Evolutionary conservation across 2,113 vertebrate genomes (phyloP).

Genomic region (Rhinichthys klamathensis): DNA sequence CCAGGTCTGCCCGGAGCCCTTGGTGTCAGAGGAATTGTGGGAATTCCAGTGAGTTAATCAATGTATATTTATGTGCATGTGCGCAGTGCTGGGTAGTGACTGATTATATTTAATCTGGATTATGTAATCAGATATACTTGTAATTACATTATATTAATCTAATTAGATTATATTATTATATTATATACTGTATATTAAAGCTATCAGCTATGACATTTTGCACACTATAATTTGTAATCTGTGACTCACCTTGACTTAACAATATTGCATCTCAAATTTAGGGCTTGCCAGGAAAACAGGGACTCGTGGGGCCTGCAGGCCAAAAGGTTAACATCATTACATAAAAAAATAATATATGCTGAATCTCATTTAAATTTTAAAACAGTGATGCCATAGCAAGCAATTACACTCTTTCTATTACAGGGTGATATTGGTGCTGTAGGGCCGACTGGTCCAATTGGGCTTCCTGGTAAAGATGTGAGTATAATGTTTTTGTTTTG

Average conservation of each 20-base stretch:
- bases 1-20: conserved; percentile 69
- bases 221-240: background rate
- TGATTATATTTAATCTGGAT: too few species aligned
- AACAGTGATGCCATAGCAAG: background rate
- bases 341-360: background rate
- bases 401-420: conserved; percentile 36
- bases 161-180: too few species aligned
- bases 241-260: background rate
- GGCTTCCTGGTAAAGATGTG: conserved; percentile 76
- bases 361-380: background rate
- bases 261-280: conserved; percentile 52
- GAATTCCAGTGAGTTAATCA: conserved; percentile 77
- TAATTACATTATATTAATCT: too few species aligned
- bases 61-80: conserved; percentile 23
- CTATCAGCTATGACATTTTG: background rate
- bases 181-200: too few species aligned
- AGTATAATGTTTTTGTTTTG: conserved; percentile 32
- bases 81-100: background rate
- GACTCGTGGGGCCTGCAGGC: conserved; percentile 69
- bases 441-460: conserved; percentile 71
- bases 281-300: conserved; percentile 79
- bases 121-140: too few species aligned
- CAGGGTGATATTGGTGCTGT: conserved; percentile 74
- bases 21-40: conserved; percentile 77
- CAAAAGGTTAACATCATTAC: conserved; percentile 65